Base-by-base conservation (phyloP, 2,797 vertebrate species). In the Phataginus tetradactyla region DNA sequence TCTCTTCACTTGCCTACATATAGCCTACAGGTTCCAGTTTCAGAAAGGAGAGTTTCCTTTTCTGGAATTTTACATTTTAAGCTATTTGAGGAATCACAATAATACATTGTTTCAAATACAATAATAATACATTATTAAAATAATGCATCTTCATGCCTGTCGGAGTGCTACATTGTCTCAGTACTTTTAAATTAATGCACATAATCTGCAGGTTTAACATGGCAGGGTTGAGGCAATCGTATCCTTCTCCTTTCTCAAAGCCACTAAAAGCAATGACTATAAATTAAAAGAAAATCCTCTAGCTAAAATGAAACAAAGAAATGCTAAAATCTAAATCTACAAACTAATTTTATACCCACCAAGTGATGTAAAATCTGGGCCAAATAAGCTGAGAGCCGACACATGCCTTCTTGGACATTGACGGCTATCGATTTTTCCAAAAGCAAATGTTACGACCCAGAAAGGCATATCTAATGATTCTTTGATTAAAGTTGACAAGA, bases 401-500 rank as follows among this genome's bases (percentile, higher is more conserved):
- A 34, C 77, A 77, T 8, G 66, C 29, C 37, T 85, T 68, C 32
- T n/a, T 94, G 72, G 79, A 96, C 64, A 68, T 25, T 78, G 81
- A 86, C 77, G 49, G n/a, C 37, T 84, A 89, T 64, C 3, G 49
- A 92, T 89, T 96, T 94, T 92, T 93, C 49, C 49, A 51, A 87
- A 89, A 91, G 81, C 75, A 94, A 95, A 95, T 72, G 77, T 90
- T 96, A 80, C 18, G 64, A 66, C 79, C 55, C 68, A 83, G 25
- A 89, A 95, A 94, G 85, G 34, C 92, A 92, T 59, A 75, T 17
- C 23, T 63, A 37, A 37, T 86, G 85, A 42, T 83, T 92, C 34
- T 94, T 66, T 91, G 87, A 97, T 95, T 94, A 37, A 96, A 95
- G 78, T 68, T 71, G 81, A 78, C 81, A 93, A 80, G 85, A 81